Percentiles rank a stretch among this genome's conserved stretches.
Evolutionary conservation across 2,888 invertebrate species (phyloP).

Genomic region (Cybosia mesomella): DNA sequence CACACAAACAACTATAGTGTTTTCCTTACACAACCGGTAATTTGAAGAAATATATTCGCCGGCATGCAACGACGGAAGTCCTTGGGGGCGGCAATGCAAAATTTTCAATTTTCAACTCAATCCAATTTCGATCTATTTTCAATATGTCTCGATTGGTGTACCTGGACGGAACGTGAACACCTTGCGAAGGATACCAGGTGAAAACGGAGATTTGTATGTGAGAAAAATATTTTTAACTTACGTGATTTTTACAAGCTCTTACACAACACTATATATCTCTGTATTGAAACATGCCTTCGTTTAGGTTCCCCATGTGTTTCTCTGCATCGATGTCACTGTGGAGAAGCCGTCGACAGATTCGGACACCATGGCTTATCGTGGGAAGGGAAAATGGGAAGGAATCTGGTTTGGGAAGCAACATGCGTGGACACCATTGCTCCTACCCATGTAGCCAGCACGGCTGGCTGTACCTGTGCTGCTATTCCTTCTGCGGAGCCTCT

Average conservation of each 20-base stretch:
- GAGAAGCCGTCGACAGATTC: too few relatives aligned
- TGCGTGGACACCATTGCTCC: too few relatives aligned
- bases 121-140: constrained; percentile 55
- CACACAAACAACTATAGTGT: constrained; percentile 13
- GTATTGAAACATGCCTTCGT: too few relatives aligned
- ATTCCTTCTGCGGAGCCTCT: too few relatives aligned
- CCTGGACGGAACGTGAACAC: constrained; percentile 43
- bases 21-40: constrained; percentile 10
- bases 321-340: too few relatives aligned
- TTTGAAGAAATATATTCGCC: constrained; percentile 44
- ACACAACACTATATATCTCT: too few relatives aligned
- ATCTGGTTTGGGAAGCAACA: too few relatives aligned
- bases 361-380: too few relatives aligned
- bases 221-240: constrained; percentile 1
- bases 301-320: too few relatives aligned
- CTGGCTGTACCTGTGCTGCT: too few relatives aligned
- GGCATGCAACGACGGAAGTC: constrained; percentile 31
- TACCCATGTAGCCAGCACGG: too few relatives aligned
- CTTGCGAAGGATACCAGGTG: constrained; percentile 40
- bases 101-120: constrained; percentile 53
- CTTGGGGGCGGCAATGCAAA: constrained; percentile 42
- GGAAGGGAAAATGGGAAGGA: too few relatives aligned
- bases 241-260: not conserved
- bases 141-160: constrained; percentile 49
- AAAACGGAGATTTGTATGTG: constrained; percentile 12